Evolutionary conservation across 2,113 vertebrate genomes (phyloP), one percentile per base, ranked within the genome.

Genomic region (Aix galericulata): DNA sequence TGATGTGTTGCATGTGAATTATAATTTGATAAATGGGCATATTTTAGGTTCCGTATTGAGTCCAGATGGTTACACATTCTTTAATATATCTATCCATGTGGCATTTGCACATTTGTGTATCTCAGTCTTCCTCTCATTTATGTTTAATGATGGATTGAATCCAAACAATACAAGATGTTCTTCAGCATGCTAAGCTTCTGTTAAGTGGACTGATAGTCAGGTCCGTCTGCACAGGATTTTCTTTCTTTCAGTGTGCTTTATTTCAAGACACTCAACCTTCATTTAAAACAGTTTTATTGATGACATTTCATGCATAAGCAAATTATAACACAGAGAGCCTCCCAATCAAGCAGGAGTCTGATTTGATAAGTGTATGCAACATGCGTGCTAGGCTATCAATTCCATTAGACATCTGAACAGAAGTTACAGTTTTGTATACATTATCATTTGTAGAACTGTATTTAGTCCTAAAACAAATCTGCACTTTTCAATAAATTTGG

Each of bases 81-180:
- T 97, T 94, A 97, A 97, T 98, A 96, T 96, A 96, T 94, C 92
- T 85, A 93, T 94, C 90, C 96, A 91, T 97, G 97, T 97, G 97
- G 90, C 96, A 97, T 96, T 97, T 96, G 69, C 74, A 95, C 84
- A 96, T 97, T 97, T 97, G 92, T 92, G 69, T 93, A 93, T 97
- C 92, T 88, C 92, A 94, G 84, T 89, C 94, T 95, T 92, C 91
- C 60, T 97, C 91, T 97, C 97, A 96, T 98, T 98, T 97, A 69
- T 94, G 90, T 94, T 97, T 98, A 98, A 97, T 97, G 96, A 97
- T 98, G 97, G 96, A 98, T 88, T 91, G 89, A 91, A 95, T 98
- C 97, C 97, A 98, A 97, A 97, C 89, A 97, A 96, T 96, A 48
- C 97, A 98, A 98, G 96, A 98, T 98, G 98, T 95, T 98, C 94